Base-by-base conservation (phyloP, 2,888 invertebrate genomes). In the Aspidiotus destructor region DNA sequence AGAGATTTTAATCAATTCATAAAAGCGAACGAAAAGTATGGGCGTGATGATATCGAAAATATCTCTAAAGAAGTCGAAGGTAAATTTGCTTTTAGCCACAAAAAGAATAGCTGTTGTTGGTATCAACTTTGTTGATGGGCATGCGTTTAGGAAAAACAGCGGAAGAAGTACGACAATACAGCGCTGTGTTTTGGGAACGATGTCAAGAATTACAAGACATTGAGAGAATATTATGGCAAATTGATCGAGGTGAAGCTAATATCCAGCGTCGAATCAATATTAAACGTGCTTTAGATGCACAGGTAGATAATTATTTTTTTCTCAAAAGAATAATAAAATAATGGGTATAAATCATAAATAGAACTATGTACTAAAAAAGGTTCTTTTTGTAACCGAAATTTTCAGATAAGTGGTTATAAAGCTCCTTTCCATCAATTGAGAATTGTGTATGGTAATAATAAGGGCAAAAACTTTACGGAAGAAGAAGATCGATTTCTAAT, bases 1-100 rank as follows among this genome's bases (percentile, higher is more conserved):
- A 82, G 98, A 41, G 99, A 99, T 77, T 99, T 99, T 77, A 95
- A 96, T 78, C 98, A 98, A 78, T 99, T 99, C 74, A 94, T 99
- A 72, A 98, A 92, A 82, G 90, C 98, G 0, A 97, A 96, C 77
- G 98, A 99, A 77, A 98, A 98, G 76, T 99, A 92, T 77, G 99
- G 99, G 0, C 83, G 99, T 68, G 94, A 97, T 77, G 99, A 99
- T 76, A 91, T 99, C 72, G 97, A 98, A 74, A 94, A 90, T 76
- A 98, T 99, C 74, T 92, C 95, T 1, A 91, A 92, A 77, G 97
- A 98, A 76, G 95, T 98, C 0, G 96, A 97, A 80, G 92, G 92
- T 10, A 71, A 42, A 48, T 48, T 15, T 58, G 1, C 53, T 54
- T 41, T 10, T 17, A 48, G 1, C 16, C 40, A 6, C 10, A 41